These are phyloP conservation scores for Pterostichus niger DNA, from an alignment of 2,888 invertebrate genomes.

Conservation along the genomic window DNA sequence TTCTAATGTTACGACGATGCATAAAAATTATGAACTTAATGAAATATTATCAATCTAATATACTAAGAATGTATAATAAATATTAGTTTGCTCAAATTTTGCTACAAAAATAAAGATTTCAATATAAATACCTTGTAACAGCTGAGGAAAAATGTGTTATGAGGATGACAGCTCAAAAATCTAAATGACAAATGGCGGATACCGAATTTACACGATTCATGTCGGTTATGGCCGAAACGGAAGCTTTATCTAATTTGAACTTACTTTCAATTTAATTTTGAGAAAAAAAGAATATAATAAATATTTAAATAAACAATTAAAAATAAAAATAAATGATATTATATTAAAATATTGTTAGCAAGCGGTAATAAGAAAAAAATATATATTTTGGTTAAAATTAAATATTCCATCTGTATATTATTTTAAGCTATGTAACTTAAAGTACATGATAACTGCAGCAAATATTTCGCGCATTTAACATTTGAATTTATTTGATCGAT, in stretches of 20 bases:
- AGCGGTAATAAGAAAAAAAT: neutral
- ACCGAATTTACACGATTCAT: slow-evolving; percentile 16
- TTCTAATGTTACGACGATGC: neutral
- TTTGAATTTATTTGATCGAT: neutral
- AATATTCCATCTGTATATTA: neutral
- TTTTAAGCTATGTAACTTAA: slow-evolving; percentile 17
- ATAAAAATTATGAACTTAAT: neutral
- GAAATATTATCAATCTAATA: neutral
- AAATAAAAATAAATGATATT: no score
- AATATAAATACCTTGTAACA: neutral
- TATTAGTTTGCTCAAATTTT: neutral
- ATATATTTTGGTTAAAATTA: neutral
- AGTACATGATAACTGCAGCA: neutral
- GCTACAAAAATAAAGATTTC: neutral
- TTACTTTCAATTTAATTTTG: neutral
- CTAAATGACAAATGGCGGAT: slow-evolving; percentile 49
- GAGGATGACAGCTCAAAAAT: slow-evolving; percentile 51
- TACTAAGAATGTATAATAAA: neutral
- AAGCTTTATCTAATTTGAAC: neutral
- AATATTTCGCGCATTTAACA: slow-evolving; percentile 2
- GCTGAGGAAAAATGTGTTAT: slow-evolving; percentile 15
- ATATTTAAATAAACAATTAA: neutral
- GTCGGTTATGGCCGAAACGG: slow-evolving; percentile 15
- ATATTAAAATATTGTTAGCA: no score
- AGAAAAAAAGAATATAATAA: slow-evolving; percentile 3